Evolutionary conservation across 2,113 vertebrate genomes (phyloP).

Genomic region (Dendrocopos noguchii): DNA sequence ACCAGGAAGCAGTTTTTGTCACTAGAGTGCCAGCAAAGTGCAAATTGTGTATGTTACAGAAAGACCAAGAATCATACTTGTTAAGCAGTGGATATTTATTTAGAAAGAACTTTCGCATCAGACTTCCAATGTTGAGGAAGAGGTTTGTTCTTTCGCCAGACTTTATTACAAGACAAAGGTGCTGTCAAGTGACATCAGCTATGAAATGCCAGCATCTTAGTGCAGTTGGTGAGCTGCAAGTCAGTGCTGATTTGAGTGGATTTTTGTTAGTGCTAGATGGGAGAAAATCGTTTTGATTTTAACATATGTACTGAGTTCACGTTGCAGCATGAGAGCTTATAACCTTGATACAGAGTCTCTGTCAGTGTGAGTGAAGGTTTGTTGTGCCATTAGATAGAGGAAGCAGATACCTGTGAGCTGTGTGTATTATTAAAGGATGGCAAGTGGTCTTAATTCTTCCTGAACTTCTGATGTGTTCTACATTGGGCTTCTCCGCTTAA

Average conservation of each 20-base stretch:
- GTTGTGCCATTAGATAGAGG: neutral
- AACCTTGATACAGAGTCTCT: neutral
- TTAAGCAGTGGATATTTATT: neutral
- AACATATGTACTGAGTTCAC: neutral
- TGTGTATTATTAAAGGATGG: neutral
- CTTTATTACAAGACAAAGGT: neutral
- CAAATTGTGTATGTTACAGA: neutral
- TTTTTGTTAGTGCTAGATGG: neutral
- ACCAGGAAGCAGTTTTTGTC: neutral
- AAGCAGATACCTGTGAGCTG: neutral
- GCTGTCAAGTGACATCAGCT: neutral
- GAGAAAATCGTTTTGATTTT: neutral
- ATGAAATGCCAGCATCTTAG: neutral
- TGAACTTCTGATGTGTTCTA: neutral
- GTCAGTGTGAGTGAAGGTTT: neutral
- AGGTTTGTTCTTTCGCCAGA: neutral
- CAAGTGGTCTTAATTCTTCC: neutral
- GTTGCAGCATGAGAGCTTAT: neutral
- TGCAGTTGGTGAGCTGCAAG: neutral
- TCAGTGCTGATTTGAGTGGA: neutral
- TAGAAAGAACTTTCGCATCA: neutral
- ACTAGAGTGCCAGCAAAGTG: neutral
- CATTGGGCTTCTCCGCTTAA: neutral
- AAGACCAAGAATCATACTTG: accelerated
- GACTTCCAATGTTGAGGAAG: neutral